Evolutionary conservation across 1,140 invertebrate genomes (phyloP), one percentile per base, ranked within the genome.

Genomic region (Brachystomella parvula): DNA sequence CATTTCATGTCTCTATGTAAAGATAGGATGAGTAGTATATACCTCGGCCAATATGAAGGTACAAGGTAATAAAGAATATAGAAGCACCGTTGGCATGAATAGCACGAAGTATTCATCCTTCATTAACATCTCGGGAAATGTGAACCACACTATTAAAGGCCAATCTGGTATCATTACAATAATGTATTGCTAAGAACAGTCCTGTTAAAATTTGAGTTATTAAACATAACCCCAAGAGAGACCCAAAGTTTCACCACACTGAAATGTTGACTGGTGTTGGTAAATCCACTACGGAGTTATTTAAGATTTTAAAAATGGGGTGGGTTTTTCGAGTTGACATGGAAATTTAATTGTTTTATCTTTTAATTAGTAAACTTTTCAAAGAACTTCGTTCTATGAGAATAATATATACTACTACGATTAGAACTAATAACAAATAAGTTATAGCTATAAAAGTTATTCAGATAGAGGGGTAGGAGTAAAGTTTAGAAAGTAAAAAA

Each of bases 71-170:
- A 73, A 78, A 78, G 67, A 78, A 76, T 28, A 77, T 67, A 2
- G 74, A 77, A 1, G 72, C 76, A 47, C 75, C 76, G 64, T 77
- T 83, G 67, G 82, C 80, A 75, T 85, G 83, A 21, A 83, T 57
- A 57, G 77, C 78, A 67, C 81, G 82, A 66, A 84, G 73, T 74
- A 84, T 70, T 79, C 81, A 84, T 76, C 80, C 73, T 29, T 73
- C 73, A 53, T 74, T 75, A 33, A 77, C 74, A 68, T 77, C 75
- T 32, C 74, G 76, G 15, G 61, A 65, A 66, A 78, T 76, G 62
- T 78, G 70, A 57, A 66, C 63, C 62, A 84, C 77, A 76, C 80
- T 83, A 71, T 79, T 75, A 78, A 84, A 86, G 19, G 83, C 81
- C 76, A 80, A 71, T 66, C 79, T 75, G 67, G 82, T 76, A 77